Evolutionary conservation across 2,113 vertebrate genomes (phyloP), one percentile per base, ranked within the genome.

Genomic region (Uropsilus gracilis): DNA sequence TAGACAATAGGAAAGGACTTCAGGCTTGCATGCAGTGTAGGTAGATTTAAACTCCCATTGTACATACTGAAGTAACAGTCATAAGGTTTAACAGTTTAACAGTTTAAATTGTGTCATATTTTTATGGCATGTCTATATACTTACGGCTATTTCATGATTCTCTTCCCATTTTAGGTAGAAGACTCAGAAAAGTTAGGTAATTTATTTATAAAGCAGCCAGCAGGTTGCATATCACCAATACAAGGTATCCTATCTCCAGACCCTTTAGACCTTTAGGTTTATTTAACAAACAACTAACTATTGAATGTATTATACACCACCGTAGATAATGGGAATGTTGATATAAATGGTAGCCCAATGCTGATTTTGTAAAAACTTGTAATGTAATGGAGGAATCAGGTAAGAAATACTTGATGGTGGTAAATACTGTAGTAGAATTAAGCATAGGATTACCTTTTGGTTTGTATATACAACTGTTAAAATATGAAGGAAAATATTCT

Each of bases 181-280:
- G 69, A 86, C 59, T 76, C 39, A 81, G 59, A 88, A 30, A 94
- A 90, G 44, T 66, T 89, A 75, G 63, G 2, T 91, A n/a, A 91
- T 64, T 93, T 90, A n/a, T 81, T 91, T 59, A 86, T 89, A 84
- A 72, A 44, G 55, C 5, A 96, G 48, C 59, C 59, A 93, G 59
- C 44, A 86, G 44, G 12, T 64, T 34, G 18, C 48, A 82, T 10
- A 80, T 61, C 44, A 76, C 53, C 22, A 30, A 32, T 78, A 76
- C 68, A 44, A 81, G 73, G 14, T 71, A 78, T 53, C 89, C 50
- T 26, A 44, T 68, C n/a, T 92, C 32, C 18, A 92, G 50, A 64
- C 77, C 53, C 44, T 89, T 95, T 69, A 78, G 71, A 85, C 39
- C 75, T 88, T 82, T 77, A 73, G 55, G 44, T 71, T 75, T 76